Evolutionary conservation across 2,797 vertebrate genomes (phyloP), one percentile per base, ranked within the genome.

Genomic region (Typhlichthys eigenmanni): DNA sequence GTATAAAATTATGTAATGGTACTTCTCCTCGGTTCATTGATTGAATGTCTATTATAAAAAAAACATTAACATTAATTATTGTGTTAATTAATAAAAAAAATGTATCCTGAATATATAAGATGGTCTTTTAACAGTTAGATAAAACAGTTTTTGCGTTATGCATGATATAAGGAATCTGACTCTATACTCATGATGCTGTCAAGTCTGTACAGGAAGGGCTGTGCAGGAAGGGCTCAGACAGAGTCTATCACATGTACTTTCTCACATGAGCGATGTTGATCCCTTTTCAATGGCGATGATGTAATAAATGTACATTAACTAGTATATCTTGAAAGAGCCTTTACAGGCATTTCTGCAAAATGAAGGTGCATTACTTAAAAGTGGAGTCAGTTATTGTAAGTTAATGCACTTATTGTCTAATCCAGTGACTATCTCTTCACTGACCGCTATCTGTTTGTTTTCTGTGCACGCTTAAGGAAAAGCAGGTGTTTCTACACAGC

Each of bases 111-210:
- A 29, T 29, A 29, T 29, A 29, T 29, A 4, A 4, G 24, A 29
- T 29, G 4, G 24, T 1, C 24, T 29, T 4, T 29, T 29, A 29
- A 29, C 24, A 29, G 24, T 4, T 2, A 6, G 34, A 38, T 38
- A 38, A 38, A 38, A 38, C 8, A 38, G 34, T 38, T 38, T 38
- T 38, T n/a, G 10, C 12, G 47, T n/a, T n/a, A n/a, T 12, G 7
- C 9, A 16, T 17, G 72, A 83, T 83, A 57, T 16, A 64, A 84
- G 79, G 78, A 88, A 86, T 87, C 86, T 89, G 87, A 90, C 85
- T 81, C 82, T 85, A 80, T 71, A 78, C 81, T 73, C 76, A 62
- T 79, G 71, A 68, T 87, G 83, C 81, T 81, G 79, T 72, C 57
- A 65, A 74, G 72, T 75, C 57, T 49, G 47, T 16, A 55, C 17